Evolutionary conservation across 64 coral and sea anemone genomes (phyloP).

Genomic region (Actinia equina): DNA sequence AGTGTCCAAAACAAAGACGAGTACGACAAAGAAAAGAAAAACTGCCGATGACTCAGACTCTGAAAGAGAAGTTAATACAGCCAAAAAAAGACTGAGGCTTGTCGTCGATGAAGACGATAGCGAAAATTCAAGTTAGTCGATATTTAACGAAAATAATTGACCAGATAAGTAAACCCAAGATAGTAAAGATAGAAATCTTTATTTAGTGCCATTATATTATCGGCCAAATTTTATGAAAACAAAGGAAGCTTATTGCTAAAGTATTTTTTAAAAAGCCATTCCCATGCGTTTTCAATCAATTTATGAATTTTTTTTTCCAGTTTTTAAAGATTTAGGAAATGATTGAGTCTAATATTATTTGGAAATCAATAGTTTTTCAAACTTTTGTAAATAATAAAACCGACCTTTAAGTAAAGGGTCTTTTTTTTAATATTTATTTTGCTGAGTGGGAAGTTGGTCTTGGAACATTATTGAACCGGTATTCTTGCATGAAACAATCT

Average conservation of each 20-base stretch:
- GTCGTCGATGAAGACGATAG: neutral
- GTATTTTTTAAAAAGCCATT: too few species aligned
- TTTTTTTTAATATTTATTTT: too few species aligned
- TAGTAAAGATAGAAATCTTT: too few species aligned
- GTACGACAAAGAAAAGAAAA: neutral
- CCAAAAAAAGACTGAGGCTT: neutral
- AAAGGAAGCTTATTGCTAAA: neutral
- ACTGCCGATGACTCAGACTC: neutral
- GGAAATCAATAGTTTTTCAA: neutral
- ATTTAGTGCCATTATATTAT: too few species aligned
- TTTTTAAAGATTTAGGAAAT: neutral
- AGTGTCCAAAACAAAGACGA: neutral
- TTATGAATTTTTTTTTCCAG: too few species aligned
- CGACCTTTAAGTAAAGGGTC: too few species aligned
- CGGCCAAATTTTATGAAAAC: slow-evolving; percentile 12
- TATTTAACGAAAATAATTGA: neutral
- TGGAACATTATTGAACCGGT: too few species aligned
- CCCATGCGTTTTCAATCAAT: neutral
- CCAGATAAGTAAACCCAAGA: neutral
- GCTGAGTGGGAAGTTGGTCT: too few species aligned
- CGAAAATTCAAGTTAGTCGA: neutral
- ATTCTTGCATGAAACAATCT: too few species aligned
- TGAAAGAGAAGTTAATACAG: neutral
- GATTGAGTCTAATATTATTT: neutral
- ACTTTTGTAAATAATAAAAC: too few species aligned